Evolutionary conservation across 2,888 invertebrate species (phyloP), one percentile per base, ranked within the genome.

Genomic region (Octonoba sinensis): DNA sequence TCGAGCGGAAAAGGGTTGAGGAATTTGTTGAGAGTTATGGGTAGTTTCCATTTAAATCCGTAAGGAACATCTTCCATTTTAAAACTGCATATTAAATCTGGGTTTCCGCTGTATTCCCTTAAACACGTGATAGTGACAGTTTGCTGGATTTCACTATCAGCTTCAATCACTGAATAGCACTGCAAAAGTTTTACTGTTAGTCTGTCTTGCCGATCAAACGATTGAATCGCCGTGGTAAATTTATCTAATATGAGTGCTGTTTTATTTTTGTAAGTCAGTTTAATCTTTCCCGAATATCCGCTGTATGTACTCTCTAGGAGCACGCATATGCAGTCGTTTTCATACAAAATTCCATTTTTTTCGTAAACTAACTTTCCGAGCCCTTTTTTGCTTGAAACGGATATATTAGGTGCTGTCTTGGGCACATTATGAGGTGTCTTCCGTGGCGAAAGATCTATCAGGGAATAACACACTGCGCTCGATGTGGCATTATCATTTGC

Each of bases 11-110:
- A 4, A 13, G 79, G 79, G 24, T 73, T 64, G 11, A 74, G 44
- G 22, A 81, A 81, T 27, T 81, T 81, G 46, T 73, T 81, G 16
- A 81, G n/a, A 36, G 67, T 69, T n/a, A 81, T 1, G 1, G 79
- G 79, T n/a, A 81, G 27, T 15, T 56, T 62, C 8, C 73, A 4
- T 1, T 51, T 16, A 18, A 81, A 36, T 49, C 16, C 18, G 6
- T 24, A 20, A 8, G 22, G 60, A 1, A 12, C 24, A 3, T 47
- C 62, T 0, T 46, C 11, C 2, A 3, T 49, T 15, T n/a, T 47
- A 16, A 73, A 81, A 16, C 13, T 22, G 13, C 73, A 13, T 56
- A 46, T 60, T 15, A 73, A 18, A 13, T 16, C 12, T 16, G 79
- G 73, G 12, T n/a, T 54, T 24, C 20, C n/a, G 6, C 15, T 36